Base-by-base conservation (phyloP, 1,140 invertebrate genomes). In the Drosophila repletoides region DNA sequence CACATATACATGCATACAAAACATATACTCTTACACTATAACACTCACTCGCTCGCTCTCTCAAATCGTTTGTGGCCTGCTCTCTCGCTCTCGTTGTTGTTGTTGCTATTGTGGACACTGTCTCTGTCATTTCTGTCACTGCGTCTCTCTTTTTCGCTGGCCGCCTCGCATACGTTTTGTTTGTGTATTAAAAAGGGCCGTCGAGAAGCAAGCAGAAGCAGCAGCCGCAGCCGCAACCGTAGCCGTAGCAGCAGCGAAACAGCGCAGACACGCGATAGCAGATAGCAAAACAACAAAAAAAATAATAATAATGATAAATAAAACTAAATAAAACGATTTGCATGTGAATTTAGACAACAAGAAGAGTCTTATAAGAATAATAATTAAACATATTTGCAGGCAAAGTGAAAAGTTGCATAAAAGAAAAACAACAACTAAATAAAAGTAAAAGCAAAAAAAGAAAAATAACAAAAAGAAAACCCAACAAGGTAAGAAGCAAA, bases 181-280 rank as follows among this genome's bases (percentile, higher is more conserved):
- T 61, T 67, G 56, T 67, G 64, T 67, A 60, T 67, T 28, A 52
- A 67, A 55, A 67, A 67, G 64, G 64, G 64, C 64, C 56, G 56
- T 46, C 38, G 56, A 61, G 55, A 67, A 43, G 38, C n/a, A n/a
- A n/a, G n/a, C n/a, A 41, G 19, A 67, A 67, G 63, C 36, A 67
- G 46, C 45, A 51, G 58, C 46, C 21, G 46, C 29, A 58, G 55
- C n/a, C n/a, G n/a, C n/a, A n/a, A n/a, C n/a, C n/a, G n/a, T n/a
- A n/a, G n/a, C n/a, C n/a, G n/a, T n/a, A n/a, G n/a, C n/a, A n/a
- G n/a, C n/a, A n/a, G n/a, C n/a, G n/a, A n/a, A n/a, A n/a, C n/a
- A n/a, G n/a, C n/a, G n/a, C 55, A 51, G 41, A 52, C 58, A 67
- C 64, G 64, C 64, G 64, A 67, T 67, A 61, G 63, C 55, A 58